Evolutionary conservation across 2,888 invertebrate genomes (phyloP), one percentile per base, ranked within the genome.

Genomic region (Portevinia maculata): DNA sequence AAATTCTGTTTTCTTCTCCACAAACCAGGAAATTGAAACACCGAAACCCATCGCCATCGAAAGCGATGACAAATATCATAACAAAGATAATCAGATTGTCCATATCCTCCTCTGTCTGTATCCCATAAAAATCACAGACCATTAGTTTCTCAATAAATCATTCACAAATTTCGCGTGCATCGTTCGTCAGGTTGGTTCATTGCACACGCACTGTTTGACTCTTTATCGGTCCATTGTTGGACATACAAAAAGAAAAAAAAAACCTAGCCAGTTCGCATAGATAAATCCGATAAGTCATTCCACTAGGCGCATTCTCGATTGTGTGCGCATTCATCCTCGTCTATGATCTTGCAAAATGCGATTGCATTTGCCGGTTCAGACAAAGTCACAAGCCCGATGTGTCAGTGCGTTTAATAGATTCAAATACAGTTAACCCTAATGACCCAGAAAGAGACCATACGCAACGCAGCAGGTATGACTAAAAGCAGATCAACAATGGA

Each of bases 371-470:
- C 19, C 44, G 55, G 44, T 32, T 44, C 34, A 46, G 44, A 59
- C 34, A 53, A 53, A 62, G 52, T 64, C 71, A 21, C 44, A 44
- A 52, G 60, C 8, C 3, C 50, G 67, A 34, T 70, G 44, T 78
- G 52, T 81, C 70, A 64, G 81, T 83, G 60, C 74, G 55, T 76
- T 71, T 60, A 73, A 83, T 83, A 73, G 65, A 83, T 71, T 53
- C 32, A 15, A 71, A 71, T 71, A 78, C 65, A 78, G 83, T 83
- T 83, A 78, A 83, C 83, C 83, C 71, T 62, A 67, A 67, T 73
- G 78, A 83, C 83, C 83, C 62, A 83, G 55, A 83, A 76, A 64
- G 41, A 64, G 65, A 64, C 37, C 39, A 76, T 75, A 55, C 28
- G 24, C 32, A 13, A n/a, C n/a, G n/a, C n/a, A n/a, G n/a, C 34